These are phyloP conservation scores for Etheostoma spectabile DNA, from an alignment of 2,113 vertebrate species.

Conservation along the genomic window DNA sequence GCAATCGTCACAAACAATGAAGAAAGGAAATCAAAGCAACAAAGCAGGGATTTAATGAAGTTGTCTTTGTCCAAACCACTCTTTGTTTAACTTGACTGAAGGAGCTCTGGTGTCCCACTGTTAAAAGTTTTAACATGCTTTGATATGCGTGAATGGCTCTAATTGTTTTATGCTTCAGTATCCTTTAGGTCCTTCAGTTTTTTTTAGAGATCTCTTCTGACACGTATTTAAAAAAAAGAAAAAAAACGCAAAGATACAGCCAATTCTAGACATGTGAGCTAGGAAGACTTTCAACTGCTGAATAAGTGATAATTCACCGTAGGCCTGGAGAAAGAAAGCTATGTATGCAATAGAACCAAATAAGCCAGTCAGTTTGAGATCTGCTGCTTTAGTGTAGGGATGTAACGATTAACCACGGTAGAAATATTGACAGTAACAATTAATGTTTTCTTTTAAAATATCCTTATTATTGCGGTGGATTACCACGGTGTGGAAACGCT, in stretches of 20 bases:
- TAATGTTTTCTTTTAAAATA: no score
- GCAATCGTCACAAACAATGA: conserved; percentile 39
- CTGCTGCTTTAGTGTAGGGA: no score
- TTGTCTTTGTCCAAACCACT: conserved; percentile 45
- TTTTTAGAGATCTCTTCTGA: conserved; percentile 25
- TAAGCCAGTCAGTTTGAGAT: no score
- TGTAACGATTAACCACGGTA: no score
- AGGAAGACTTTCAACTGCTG: conserved; percentile 35
- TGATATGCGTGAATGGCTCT: conserved; percentile 74
- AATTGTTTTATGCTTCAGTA: conserved; percentile 54
- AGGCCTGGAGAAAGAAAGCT: neutral
- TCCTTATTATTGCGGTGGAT: no score
- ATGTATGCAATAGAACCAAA: neutral
- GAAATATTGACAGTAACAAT: no score
- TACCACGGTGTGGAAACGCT: no score
- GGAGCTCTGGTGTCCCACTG: conserved; percentile 56
- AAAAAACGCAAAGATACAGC: neutral
- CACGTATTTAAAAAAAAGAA: neutral
- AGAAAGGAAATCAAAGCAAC: conserved; percentile 27
- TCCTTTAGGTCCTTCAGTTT: no score
- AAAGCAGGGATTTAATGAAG: conserved; percentile 51
- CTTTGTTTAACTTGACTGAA: conserved; percentile 58
- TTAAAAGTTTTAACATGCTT: conserved; percentile 76
- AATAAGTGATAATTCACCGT: conserved; percentile 22
- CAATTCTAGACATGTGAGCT: conserved; percentile 33